Conservation (phyloP, 2,797 vertebrate genomes). For the Parauchenoglanis punctatus region DNA sequence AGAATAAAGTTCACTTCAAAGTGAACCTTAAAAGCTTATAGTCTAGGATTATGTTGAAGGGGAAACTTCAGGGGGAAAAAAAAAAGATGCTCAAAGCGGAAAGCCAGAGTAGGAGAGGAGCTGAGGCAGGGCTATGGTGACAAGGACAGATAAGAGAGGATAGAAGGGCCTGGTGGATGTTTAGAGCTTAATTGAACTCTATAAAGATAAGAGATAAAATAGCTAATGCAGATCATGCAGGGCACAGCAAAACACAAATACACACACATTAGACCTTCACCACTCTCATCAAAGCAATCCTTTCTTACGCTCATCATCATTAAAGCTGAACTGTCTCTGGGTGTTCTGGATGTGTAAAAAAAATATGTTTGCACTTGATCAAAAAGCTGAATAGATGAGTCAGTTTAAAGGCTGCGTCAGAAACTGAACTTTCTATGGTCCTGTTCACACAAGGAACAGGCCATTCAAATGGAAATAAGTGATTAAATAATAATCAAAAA, state of each 20-base stretch:
- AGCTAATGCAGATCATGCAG: conserved; percentile 18
- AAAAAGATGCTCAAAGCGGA: neutral
- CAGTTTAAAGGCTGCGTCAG: neutral
- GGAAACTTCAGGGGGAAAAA: neutral
- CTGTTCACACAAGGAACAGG: neutral
- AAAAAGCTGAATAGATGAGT: neutral
- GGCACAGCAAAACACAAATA: conserved; percentile 11
- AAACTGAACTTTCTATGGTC: neutral
- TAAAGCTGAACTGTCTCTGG: neutral
- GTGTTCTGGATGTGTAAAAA: neutral
- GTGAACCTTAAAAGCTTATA: conserved; percentile 8
- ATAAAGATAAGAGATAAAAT: conserved; percentile 29
- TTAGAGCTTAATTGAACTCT: conserved; percentile 27
- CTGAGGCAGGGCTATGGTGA: conserved; percentile 6
- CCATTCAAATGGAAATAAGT: conserved; percentile 6
- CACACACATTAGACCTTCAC: neutral
- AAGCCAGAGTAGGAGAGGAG: neutral
- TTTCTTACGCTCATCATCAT: neutral
- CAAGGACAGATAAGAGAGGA: conserved; percentile 22
- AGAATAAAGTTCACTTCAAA: neutral
- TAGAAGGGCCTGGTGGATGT: neutral
- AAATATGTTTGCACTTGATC: neutral
- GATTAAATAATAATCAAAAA: neutral
- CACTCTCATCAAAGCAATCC: neutral
- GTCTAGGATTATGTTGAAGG: neutral